phyloP scores from a whole-genome alignment of 2,113 vertebrate genomes.

The Laticauda laticaudata region DNA sequence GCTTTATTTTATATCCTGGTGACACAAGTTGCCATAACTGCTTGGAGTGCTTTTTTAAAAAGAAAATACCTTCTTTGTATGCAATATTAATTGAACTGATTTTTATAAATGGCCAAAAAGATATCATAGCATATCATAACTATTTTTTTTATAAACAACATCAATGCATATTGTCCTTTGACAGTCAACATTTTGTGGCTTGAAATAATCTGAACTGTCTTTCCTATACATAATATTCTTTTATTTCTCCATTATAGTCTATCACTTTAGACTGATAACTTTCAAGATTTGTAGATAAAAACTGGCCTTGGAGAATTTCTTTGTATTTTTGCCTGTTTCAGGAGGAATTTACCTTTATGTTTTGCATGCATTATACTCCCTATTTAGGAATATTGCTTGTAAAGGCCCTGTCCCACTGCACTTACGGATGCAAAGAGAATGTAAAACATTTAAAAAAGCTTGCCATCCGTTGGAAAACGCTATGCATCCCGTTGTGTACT shows the following conservation, averaged over 20 bases:
- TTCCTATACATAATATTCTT: background rate
- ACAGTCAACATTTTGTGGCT: background rate
- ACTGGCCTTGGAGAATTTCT: fast-evolving
- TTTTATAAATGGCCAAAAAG: background rate
- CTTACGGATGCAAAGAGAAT: no score
- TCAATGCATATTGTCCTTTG: background rate
- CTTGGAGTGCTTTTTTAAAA: background rate
- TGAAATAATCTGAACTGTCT: background rate
- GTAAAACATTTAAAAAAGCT: no score
- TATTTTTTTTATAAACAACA: background rate
- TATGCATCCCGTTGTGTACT: no score
- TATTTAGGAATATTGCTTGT: background rate
- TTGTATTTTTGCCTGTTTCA: background rate
- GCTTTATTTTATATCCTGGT: background rate
- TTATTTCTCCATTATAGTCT: background rate
- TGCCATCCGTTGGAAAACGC: no score
- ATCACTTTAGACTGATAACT: background rate
- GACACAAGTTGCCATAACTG: background rate
- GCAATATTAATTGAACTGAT: background rate
- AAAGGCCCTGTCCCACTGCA: no score
- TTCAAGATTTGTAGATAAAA: background rate
- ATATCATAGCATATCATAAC: background rate
- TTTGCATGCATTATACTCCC: background rate
- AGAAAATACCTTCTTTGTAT: background rate
- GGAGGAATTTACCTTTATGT: background rate